phyloP scores from a whole-genome alignment of 2,888 invertebrate genomes.

The Crepidodera aurea region DNA sequence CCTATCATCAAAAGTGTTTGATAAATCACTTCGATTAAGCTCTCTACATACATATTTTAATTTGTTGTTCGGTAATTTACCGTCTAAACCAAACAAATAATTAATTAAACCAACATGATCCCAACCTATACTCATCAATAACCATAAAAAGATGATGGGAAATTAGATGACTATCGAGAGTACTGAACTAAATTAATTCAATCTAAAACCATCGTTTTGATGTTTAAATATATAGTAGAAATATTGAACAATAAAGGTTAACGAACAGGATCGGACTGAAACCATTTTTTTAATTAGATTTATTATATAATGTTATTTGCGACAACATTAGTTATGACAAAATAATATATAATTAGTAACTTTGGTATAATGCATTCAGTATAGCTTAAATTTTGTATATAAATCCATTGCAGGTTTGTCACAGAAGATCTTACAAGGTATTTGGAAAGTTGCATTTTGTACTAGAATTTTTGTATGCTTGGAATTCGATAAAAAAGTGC shows the following conservation, averaged over 20 bases:
- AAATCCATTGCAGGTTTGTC: too few relatives aligned
- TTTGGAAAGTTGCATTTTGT: too few relatives aligned
- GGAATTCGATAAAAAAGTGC: too few relatives aligned
- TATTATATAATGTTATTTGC: too few relatives aligned
- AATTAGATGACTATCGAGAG: conserved; percentile 50
- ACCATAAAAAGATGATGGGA: conserved; percentile 41
- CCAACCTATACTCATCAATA: conserved; percentile 14
- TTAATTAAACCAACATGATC: conserved; percentile 23
- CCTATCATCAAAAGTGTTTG: neutral
- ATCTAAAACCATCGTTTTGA: conserved; percentile 32
- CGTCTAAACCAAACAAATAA: conserved; percentile 10
- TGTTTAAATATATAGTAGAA: conserved; percentile 26
- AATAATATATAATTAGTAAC: too few relatives aligned
- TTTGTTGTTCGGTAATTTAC: conserved; percentile 14
- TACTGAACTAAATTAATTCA: conserved; percentile 52
- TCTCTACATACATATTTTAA: neutral
- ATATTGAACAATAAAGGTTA: neutral
- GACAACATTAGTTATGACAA: too few relatives aligned
- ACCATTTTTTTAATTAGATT: too few relatives aligned
- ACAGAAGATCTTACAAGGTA: too few relatives aligned
- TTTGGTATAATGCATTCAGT: too few relatives aligned
- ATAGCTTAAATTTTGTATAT: too few relatives aligned
- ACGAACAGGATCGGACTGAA: neutral
- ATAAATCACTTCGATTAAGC: conserved; percentile 8
- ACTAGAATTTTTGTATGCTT: too few relatives aligned